Conservation (phyloP, 2,797 vertebrate species). For the Poeciliopsis infans region DNA sequence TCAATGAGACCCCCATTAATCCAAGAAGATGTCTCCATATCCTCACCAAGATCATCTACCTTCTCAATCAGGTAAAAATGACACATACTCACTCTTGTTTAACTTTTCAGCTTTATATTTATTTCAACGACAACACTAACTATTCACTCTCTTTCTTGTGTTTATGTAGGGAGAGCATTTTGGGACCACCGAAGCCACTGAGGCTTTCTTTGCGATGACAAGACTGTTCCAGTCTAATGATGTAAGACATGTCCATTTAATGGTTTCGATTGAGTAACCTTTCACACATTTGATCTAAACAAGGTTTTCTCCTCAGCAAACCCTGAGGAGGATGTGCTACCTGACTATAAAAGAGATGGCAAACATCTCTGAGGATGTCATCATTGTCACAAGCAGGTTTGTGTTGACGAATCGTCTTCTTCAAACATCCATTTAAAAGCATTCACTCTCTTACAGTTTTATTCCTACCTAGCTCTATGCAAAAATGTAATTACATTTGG, state of each 20-base stretch:
- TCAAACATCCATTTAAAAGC: background rate
- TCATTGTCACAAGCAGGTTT: constrained; percentile 99
- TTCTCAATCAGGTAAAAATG: constrained; percentile 91
- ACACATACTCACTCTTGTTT: background rate
- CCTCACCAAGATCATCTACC: constrained; percentile 97
- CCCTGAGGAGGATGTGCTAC: constrained; percentile 96
- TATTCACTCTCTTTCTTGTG: background rate
- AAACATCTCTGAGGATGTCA: constrained; percentile 98
- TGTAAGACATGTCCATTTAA: constrained; percentile 74
- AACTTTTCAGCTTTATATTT: background rate
- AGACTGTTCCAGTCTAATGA: constrained; percentile 97
- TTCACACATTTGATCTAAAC: background rate
- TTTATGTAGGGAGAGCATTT: constrained; percentile 91
- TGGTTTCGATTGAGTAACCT: background rate
- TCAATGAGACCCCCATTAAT: constrained; percentile 98
- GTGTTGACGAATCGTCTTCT: background rate
- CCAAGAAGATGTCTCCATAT: constrained; percentile 97
- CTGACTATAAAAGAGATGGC: constrained; percentile 99
- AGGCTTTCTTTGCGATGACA: constrained; percentile 99
- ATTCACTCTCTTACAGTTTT: background rate
- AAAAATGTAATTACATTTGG: background rate
- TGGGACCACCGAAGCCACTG: constrained; percentile 95
- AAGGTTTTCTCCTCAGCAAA: constrained; percentile 84
- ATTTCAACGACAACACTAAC: background rate
- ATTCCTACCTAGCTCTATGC: background rate